phyloP scores from a whole-genome alignment of 2,797 vertebrate species.

The Enoplosus armatus region DNA sequence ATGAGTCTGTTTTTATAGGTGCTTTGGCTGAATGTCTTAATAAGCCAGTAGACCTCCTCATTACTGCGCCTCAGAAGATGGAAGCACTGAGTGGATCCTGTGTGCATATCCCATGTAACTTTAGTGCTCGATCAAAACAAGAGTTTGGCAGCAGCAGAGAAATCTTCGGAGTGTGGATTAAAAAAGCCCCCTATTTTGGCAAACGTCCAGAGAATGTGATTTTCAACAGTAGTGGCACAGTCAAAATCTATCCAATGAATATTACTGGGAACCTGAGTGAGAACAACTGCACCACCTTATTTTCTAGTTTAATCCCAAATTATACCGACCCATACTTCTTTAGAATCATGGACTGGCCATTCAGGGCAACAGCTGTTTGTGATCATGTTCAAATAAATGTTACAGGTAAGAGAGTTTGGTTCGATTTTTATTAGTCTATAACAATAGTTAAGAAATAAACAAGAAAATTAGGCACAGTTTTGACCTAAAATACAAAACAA shows the following conservation, averaged over 20 bases:
- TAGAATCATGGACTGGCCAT: constrained; percentile 25
- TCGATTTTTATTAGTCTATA: no score
- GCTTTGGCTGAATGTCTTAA: background rate
- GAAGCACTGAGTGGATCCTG: constrained; percentile 46
- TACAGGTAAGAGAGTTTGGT: constrained; percentile 47
- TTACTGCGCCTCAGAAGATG: constrained; percentile 11
- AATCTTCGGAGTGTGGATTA: constrained; percentile 53
- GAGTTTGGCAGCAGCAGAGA: fast-evolving
- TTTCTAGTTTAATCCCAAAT: constrained; percentile 20
- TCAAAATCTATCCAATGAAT: background rate
- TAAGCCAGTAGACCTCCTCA: fast-evolving
- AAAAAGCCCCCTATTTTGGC: fast-evolving
- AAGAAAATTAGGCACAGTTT: no score
- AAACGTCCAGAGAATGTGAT: background rate
- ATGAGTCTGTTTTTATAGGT: constrained; percentile 21
- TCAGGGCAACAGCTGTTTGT: background rate
- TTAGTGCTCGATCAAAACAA: fast-evolving
- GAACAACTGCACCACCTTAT: constrained; percentile 61
- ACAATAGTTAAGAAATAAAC: no score
- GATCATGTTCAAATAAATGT: constrained; percentile 37
- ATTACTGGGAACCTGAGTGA: constrained; percentile 50
- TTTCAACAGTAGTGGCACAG: constrained; percentile 37
- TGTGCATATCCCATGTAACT: constrained; percentile 66
- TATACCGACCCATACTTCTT: constrained; percentile 54
- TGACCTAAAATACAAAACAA: no score